These are phyloP conservation scores for Acrossocheilus wenchowensis DNA, from an alignment of 2,797 vertebrate species.

Conservation along the genomic window DNA sequence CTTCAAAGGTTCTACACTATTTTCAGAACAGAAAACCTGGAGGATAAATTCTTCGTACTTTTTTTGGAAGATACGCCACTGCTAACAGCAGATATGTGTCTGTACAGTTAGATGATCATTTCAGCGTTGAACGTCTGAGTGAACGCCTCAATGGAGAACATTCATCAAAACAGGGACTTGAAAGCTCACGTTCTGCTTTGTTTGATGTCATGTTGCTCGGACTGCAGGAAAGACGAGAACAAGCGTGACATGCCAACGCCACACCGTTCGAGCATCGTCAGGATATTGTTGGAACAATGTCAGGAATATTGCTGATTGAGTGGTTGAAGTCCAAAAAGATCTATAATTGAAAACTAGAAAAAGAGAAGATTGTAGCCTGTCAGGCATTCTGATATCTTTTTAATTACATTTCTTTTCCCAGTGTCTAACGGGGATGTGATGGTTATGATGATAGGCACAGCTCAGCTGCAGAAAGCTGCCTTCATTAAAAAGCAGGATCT, in stretches of 20 bases:
- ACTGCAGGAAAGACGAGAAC: not conserved
- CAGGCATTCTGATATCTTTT: constrained; percentile 78
- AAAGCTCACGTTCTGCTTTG: not conserved
- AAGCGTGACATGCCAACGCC: not conserved
- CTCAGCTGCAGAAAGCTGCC: constrained; percentile 64
- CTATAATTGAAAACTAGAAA: constrained; percentile 73
- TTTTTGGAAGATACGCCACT: not conserved
- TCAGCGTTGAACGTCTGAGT: not conserved
- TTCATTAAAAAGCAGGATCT: constrained; percentile 75
- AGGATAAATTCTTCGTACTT: not conserved
- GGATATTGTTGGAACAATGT: constrained; percentile 49
- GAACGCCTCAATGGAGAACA: not conserved
- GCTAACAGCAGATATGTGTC: not conserved
- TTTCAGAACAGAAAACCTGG: constrained; percentile 22
- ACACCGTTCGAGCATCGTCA: not conserved
- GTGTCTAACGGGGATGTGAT: constrained; percentile 63
- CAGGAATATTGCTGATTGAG: constrained; percentile 72
- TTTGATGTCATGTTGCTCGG: not conserved
- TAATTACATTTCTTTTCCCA: constrained; percentile 78
- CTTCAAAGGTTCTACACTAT: constrained; percentile 6
- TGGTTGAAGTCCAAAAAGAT: constrained; percentile 70
- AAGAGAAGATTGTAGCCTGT: constrained; percentile 67
- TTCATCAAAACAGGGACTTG: not conserved
- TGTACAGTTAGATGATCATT: not conserved
- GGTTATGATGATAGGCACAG: constrained; percentile 61